Base-by-base conservation (phyloP, 64 coral and sea anemone species). In the Porites australiensis region DNA sequence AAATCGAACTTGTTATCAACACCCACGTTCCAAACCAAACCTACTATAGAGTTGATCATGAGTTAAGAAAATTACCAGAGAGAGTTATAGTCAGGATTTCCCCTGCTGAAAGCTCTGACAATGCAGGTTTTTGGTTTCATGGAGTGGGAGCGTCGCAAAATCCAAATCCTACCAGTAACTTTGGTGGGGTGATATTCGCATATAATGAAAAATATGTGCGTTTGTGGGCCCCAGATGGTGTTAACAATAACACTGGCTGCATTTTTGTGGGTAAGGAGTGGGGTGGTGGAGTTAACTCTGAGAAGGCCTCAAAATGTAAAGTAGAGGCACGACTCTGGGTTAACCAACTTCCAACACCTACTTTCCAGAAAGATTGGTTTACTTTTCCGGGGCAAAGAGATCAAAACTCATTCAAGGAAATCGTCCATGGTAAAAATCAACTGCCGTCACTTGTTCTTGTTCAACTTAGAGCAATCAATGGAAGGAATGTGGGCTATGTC, bases 71-170 rank as follows among this genome's bases (percentile, higher is more conserved):
- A 89, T 86, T 95, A 3, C 96, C 96, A n/a, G 96, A 98, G 20
- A 85, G 89, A 70, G 79, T 98, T 20, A 75, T 92, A 45, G 96
- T 98, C 2, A 68, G 79, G 53, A 43, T 95, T 16, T 91, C 93
- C 43, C 96, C 96, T 2, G 14, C 8, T 45, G 89, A 92, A 59
- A 82, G 74, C 37, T 45, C 2, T 37, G 75, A 86, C 8, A 83
- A 98, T 76, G 59, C 20, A 3, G 96, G 93, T n/a, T 98, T 89
- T 72, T 98, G 96, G 96, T 98, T 98, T 79, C 55, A 83, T 89
- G 93, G 89, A 44, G 44, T 95, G 6, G 89, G 83, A 71, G 88
- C 92, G 3, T 98, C 96, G 11, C 96, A 98, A 74, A 98, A 98
- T 88, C 82, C 96, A 0, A 63, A 89, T 45, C 84, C 93, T 43